Base-by-base conservation (phyloP, 2,113 vertebrate genomes). In the Scortum barcoo region DNA sequence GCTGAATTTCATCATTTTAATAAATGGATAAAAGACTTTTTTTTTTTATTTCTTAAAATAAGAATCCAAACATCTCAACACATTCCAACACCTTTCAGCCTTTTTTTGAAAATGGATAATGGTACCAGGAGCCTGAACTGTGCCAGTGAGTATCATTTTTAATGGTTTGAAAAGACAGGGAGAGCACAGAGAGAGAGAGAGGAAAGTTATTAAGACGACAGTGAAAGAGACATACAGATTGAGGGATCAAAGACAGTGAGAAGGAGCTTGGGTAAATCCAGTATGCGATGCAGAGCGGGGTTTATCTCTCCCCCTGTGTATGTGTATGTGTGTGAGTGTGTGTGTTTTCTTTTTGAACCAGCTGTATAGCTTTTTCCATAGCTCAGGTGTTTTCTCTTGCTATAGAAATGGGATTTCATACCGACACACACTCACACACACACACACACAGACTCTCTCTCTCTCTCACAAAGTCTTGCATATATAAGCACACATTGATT, bases 261-360 rank as follows among this genome's bases (percentile, higher is more conserved):
- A 88, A 48, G 70, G 65, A 81, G 87, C 80, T 86, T 14, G n/a
- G 33, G 2, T 81, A 81, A 88, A 92, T 91, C 89, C 68, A 62
- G 80, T 51, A 30, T 75, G 77, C 68, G 56, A 20, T 44, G 71
- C 58, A 79, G 66, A 76, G 74, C 42, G 0, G 26, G 76, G 28
- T 76, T 86, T 80, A 77, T 8, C 63, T 62, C 1, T n/a, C n/a
- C n/a, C n/a, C n/a, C n/a, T 11, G 40, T 19, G 36, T 24, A 22
- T 24, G 36, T 40, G 46, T 33, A 24, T 56, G 54, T 33, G 40
- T 66, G 58, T 46, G 53, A 60, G 58, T 42, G 67, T 53, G 30
- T 22, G 9, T 40, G 17, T 30, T 16, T 53, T 53, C n/a, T 38
- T 22, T 72, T 42, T 66, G 36, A 33, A 48, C 48, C 72, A 38